phyloP scores from a whole-genome alignment of 1,140 invertebrate genomes.

The Drosophila grimshawi region DNA sequence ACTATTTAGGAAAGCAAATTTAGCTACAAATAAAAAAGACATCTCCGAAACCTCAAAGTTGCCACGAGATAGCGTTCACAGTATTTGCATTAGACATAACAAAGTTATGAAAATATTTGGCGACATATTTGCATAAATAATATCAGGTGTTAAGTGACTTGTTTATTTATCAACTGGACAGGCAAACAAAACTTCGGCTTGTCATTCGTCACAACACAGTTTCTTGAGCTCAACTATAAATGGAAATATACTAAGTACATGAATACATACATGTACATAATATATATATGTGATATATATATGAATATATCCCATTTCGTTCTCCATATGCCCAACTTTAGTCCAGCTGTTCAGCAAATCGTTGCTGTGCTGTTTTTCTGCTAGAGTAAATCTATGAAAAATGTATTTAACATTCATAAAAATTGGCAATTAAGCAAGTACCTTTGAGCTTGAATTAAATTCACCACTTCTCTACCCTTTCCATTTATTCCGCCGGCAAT shows the following conservation, averaged over 20 bases:
- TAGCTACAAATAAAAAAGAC: neutral
- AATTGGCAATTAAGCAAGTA: slow-evolving; percentile 40
- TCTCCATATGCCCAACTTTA: too few species aligned
- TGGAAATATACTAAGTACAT: neutral
- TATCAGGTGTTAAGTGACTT: slow-evolving; percentile 32
- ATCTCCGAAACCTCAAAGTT: neutral
- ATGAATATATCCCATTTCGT: too few species aligned
- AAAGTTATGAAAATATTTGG: neutral
- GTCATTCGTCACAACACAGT: neutral
- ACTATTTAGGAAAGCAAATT: too few species aligned
- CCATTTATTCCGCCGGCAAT: neutral
- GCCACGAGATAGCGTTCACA: neutral
- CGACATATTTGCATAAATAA: slow-evolving; percentile 16
- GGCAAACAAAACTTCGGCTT: neutral
- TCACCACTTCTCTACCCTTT: neutral
- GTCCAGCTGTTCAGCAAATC: too few species aligned
- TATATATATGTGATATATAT: too few species aligned
- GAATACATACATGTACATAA: too few species aligned
- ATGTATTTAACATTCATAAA: slow-evolving; percentile 25
- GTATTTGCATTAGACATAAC: slow-evolving; percentile 7
- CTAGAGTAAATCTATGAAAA: slow-evolving; percentile 13
- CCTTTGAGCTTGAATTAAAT: slow-evolving; percentile 5
- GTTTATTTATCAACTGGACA: slow-evolving; percentile 13
- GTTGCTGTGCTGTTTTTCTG: neutral
- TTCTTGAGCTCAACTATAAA: neutral